Base-by-base conservation (phyloP, 2,113 vertebrate species). In the Charadrius vociferus region DNA sequence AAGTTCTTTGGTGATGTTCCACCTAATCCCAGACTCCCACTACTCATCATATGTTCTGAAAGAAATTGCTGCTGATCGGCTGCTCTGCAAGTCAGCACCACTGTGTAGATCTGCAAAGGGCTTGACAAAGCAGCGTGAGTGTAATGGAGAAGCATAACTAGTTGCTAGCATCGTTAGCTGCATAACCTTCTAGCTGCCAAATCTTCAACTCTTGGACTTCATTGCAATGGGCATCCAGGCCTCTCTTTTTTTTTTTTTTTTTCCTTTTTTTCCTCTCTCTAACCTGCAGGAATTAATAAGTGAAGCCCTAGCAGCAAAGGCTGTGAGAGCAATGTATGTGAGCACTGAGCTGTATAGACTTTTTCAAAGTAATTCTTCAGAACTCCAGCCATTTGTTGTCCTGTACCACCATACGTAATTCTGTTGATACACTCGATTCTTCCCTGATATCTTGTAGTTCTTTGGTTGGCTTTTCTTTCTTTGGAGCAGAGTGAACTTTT, bases 381-480 rank as follows among this genome's bases (percentile, higher is more conserved):
- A 83, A 55, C 24, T 83, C 12, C 49, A 3, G 1, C 49, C 17
- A 5, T 72, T 90, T 59, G 26, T n/a, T 75, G n/a, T 43, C 53
- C 53, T 93, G 5, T 39, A 29, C n/a, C 3, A 1, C 61, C 50
- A 12, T 36, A 9, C 11, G 16, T 41, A 81, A 65, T 70, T 89
- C 45, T 37, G 19, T 66, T 78, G 5, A 66, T 41, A 27, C 1
- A 83, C 63, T 20, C 50, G 26, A 43, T 41, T 86, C 49, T 55
- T 83, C n/a, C 47, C 14, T 78, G 34, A 1, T 29, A 26, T 21
- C 55, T 56, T 70, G 7, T 21, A 52, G 37, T 45, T 79, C 49
- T 95, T 92, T 65, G 16, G 22, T 39, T 68, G 32, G 16, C 39
- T 89, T 91, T 92, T 92, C 36, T 94, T 93, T 80, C 68, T 81